phyloP scores from a whole-genome alignment of 1,140 invertebrate genomes.

The Ceratina australensis region DNA sequence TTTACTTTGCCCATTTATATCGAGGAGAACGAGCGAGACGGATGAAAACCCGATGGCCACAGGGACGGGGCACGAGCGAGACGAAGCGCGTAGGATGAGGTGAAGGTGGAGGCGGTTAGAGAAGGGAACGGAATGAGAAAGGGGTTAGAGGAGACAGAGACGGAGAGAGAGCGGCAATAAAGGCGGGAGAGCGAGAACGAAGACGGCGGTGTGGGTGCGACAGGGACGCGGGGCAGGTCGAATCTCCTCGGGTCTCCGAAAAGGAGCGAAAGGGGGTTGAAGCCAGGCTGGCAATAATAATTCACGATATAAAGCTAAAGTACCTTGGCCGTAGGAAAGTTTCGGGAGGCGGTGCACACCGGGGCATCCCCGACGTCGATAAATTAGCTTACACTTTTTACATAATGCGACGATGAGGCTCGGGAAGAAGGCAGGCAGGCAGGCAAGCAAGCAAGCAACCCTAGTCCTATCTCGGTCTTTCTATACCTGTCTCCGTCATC shows the following conservation, averaged over 20 bases:
- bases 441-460: not conserved
- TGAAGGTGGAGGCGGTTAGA: conserved; percentile 3
- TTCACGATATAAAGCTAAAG: conserved; percentile 77
- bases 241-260: conserved; percentile 50
- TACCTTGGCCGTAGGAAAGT: conserved; percentile 67
- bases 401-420: conserved; percentile 61
- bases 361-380: conserved; percentile 57
- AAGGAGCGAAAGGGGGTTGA: conserved; percentile 51
- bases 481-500: not conserved
- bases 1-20: conserved; percentile 78
- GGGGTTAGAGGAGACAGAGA: too few relatives aligned
- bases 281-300: conserved; percentile 69
- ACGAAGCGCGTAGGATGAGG: not conserved
- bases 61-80: conserved; percentile 18
- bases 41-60: conserved; percentile 1
- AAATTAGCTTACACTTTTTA: conserved; percentile 70
- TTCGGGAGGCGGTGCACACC: conserved; percentile 42
- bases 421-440: conserved; percentile 22
- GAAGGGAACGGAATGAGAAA: conserved; percentile 2
- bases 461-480: not conserved
- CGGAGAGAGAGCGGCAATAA: not conserved
- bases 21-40: conserved; percentile 52
- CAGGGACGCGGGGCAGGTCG: conserved; percentile 23
- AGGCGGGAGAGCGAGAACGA: not conserved
- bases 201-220: not conserved